Conservation (phyloP, 2,888 invertebrate genomes). For the Lithophane socia region DNA sequence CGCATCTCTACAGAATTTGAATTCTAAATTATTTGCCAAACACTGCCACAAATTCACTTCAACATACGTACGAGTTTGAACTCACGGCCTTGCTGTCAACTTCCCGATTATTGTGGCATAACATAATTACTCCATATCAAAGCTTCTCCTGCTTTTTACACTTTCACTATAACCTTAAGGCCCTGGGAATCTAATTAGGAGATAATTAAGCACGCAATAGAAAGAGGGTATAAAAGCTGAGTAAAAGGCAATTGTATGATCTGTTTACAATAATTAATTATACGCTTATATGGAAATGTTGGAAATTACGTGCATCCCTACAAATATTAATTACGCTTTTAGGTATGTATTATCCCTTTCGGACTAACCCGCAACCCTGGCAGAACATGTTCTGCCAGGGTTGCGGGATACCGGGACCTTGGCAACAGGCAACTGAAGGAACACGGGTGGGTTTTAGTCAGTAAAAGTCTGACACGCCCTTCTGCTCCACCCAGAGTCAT, state of each 20-base stretch:
- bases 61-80: slow-evolving; percentile 1
- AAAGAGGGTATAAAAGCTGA: slow-evolving; percentile 9
- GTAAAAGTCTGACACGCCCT: no score
- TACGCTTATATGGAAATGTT: slow-evolving; percentile 19
- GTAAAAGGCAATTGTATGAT: slow-evolving; percentile 36
- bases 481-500: no score
- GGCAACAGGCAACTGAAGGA: no score
- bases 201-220: slow-evolving; percentile 27
- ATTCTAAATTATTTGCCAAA: neutral
- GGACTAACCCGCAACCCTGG: no score
- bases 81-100: neutral
- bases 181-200: slow-evolving; percentile 51
- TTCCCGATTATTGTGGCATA: slow-evolving; percentile 19
- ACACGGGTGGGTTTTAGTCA: no score
- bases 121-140: slow-evolving; percentile 15
- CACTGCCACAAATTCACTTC: neutral
- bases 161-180: slow-evolving; percentile 52
- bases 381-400: no score
- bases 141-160: slow-evolving; percentile 36
- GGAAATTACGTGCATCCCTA: slow-evolving; percentile 5
- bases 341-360: no score
- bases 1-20: no score
- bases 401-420: no score
- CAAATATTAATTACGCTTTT: no score
- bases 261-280: slow-evolving; percentile 47